A percentile compares a stretch with the other conserved stretches of the same genome.
Conservation (phyloP, 2,888 invertebrate species). For the Saturnia pavonia region DNA sequence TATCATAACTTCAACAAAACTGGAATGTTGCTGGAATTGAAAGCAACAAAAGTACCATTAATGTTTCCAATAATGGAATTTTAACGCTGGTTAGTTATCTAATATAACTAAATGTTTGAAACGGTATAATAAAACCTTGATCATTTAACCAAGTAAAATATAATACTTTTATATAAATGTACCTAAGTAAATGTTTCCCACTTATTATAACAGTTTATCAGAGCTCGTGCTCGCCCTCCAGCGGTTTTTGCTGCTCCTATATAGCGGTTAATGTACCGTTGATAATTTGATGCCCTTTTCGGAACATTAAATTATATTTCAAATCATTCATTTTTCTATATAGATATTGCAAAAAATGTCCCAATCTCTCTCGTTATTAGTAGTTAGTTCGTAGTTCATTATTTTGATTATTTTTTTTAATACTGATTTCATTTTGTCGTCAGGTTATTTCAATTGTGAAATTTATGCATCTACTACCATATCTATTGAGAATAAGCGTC, state of each 20-base stretch:
- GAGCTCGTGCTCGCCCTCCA: conserved; percentile 5
- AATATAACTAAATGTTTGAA: too few species aligned
- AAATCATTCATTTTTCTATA: neutral
- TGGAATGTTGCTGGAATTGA: too few species aligned
- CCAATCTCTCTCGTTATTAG: neutral
- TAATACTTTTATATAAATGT: neutral
- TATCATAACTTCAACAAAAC: neutral
- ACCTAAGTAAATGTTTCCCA: neutral
- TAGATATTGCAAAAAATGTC: neutral
- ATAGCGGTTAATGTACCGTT: conserved; percentile 8
- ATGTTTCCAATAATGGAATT: too few species aligned
- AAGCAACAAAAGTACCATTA: too few species aligned
- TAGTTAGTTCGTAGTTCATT: neutral
- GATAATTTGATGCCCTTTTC: conserved; percentile 12
- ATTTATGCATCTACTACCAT: neutral
- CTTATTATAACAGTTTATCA: conserved; percentile 9
- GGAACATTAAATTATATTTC: conserved; percentile 9
- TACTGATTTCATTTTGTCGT: neutral
- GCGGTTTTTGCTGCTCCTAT: neutral
- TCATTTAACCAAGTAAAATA: neutral
- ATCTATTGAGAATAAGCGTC: neutral
- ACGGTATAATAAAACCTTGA: neutral
- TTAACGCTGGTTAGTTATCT: too few species aligned
- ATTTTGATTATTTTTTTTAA: neutral
- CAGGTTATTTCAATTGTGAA: neutral